phyloP scores from a whole-genome alignment of 2,888 invertebrate genomes.

The Troilus luridus region DNA sequence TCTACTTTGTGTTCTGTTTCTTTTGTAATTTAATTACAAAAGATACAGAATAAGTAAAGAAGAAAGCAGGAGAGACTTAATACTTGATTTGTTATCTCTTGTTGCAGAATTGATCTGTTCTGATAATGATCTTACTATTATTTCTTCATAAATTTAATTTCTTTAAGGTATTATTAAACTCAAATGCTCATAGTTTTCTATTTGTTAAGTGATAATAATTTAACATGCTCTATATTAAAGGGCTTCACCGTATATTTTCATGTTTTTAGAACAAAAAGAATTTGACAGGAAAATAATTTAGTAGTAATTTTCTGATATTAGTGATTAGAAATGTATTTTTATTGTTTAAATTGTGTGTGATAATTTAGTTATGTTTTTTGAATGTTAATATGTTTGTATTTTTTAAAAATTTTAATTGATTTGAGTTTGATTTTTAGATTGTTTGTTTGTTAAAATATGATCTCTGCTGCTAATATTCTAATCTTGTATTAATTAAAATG shows the following conservation, averaged over 20 bases:
- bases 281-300: neutral
- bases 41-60: too few relatives aligned
- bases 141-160: too few relatives aligned
- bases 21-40: too few relatives aligned
- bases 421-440: neutral
- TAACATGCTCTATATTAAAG: neutral
- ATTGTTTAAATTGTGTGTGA: constrained; percentile 23
- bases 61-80: too few relatives aligned
- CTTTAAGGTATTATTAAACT: too few relatives aligned
- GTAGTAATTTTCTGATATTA: neutral
- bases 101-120: too few relatives aligned
- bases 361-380: neutral
- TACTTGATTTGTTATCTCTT: too few relatives aligned
- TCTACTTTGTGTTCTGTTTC: too few relatives aligned
- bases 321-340: neutral
- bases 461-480: constrained; percentile 31
- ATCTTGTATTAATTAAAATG: neutral
- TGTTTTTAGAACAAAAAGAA: neutral
- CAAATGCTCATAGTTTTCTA: neutral
- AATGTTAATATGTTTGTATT: constrained; percentile 4
- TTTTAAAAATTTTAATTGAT: neutral
- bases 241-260: constrained; percentile 11
- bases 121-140: too few relatives aligned
- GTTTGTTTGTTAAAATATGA: neutral
- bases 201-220: neutral